Percentiles rank a stretch among this genome's conserved stretches.
These are phyloP conservation scores for Venturia canescens DNA, from an alignment of 1,140 invertebrate species.

Conservation along the genomic window DNA sequence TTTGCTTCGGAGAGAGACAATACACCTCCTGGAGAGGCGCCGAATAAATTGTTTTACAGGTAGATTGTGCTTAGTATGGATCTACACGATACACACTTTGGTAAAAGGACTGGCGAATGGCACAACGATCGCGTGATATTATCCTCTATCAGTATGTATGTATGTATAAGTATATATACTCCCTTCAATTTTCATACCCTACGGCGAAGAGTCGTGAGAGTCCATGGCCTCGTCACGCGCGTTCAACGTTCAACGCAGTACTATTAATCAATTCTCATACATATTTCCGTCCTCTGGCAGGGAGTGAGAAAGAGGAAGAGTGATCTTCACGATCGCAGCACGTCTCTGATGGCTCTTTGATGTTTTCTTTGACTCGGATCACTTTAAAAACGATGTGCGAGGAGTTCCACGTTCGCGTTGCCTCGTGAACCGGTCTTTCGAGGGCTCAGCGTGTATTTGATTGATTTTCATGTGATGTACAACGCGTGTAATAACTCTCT, in stretches of 20 bases:
- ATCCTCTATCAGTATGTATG: slow-evolving; percentile 38
- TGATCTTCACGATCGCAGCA: slow-evolving; percentile 41
- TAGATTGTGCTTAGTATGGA: slow-evolving; percentile 7
- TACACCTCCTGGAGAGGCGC: slow-evolving; percentile 62
- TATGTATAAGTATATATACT: slow-evolving; percentile 34
- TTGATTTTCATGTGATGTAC: slow-evolving; percentile 45
- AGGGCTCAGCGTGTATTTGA: slow-evolving; percentile 43
- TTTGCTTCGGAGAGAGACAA: slow-evolving; percentile 65
- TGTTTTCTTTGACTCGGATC: slow-evolving; percentile 35
- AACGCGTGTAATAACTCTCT: slow-evolving; percentile 37
- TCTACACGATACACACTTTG: slow-evolving; percentile 30
- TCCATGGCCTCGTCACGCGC: slow-evolving; percentile 21
- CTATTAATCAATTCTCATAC: slow-evolving; percentile 44
- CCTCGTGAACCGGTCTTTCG: slow-evolving; percentile 39
- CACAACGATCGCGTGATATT: slow-evolving; percentile 22
- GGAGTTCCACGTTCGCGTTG: slow-evolving; percentile 1
- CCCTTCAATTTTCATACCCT: slow-evolving; percentile 37
- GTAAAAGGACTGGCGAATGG: slow-evolving; percentile 11
- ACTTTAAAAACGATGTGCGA: slow-evolving; percentile 29
- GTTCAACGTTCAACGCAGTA: background rate
- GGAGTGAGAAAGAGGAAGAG: slow-evolving; percentile 6
- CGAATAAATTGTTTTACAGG: slow-evolving; percentile 69
- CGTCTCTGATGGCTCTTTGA: slow-evolving; percentile 37
- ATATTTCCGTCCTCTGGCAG: slow-evolving; percentile 31
- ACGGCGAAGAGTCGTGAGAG: slow-evolving; percentile 18